Conservation (phyloP, 2,888 invertebrate genomes). For the Leptinotarsa haldemani region DNA sequence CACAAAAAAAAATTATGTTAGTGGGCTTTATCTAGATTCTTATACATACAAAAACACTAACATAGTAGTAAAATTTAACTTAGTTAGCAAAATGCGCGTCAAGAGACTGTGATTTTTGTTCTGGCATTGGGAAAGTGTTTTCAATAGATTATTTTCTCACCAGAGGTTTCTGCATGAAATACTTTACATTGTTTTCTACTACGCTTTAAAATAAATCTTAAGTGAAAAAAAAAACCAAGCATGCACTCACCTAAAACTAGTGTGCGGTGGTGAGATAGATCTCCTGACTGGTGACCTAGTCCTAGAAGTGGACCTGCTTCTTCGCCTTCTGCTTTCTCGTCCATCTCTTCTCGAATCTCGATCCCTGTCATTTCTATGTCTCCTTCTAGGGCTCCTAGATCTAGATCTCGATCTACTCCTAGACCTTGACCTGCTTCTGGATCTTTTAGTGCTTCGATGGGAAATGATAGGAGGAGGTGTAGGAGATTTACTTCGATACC, state of each 20-base stretch:
- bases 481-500: constrained; percentile 77
- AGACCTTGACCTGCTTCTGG: constrained; percentile 40
- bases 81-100: no score
- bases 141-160: no score
- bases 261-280: constrained; percentile 62
- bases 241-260: constrained; percentile 60
- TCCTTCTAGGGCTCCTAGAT: constrained; percentile 65
- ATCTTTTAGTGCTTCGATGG: constrained; percentile 39
- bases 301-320: constrained; percentile 65
- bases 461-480: constrained; percentile 56
- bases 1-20: no score
- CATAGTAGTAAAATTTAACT: no score
- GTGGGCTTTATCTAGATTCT: no score
- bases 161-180: no score
- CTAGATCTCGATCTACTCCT: constrained; percentile 67
- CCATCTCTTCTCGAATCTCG: constrained; percentile 56
- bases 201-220: not conserved
- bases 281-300: constrained; percentile 57
- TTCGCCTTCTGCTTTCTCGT: constrained; percentile 60
- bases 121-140: no score
- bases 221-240: not conserved
- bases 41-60: no score
- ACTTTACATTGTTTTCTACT: no score
- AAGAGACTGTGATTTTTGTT: no score
- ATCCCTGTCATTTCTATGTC: constrained; percentile 61